These are phyloP conservation scores for Trissolcus basalis DNA, from an alignment of 1,140 invertebrate species.

Conservation along the genomic window DNA sequence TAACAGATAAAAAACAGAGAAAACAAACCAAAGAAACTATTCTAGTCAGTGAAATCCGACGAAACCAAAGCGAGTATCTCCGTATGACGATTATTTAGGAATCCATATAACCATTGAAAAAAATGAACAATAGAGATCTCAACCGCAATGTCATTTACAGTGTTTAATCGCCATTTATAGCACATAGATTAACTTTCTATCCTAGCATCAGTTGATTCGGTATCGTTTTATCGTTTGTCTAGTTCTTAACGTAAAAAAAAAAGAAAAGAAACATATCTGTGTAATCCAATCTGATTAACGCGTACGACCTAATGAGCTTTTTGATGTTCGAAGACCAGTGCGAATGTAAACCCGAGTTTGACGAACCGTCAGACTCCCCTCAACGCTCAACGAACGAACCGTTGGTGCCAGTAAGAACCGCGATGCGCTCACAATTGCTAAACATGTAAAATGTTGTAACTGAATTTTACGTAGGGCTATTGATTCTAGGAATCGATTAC, in stretches of 20 bases:
- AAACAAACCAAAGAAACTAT: background rate
- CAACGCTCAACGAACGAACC: constrained; percentile 5
- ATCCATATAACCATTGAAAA: constrained; percentile 44
- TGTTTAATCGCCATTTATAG: constrained; percentile 50
- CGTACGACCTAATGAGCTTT: constrained; percentile 40
- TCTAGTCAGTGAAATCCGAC: constrained; percentile 41
- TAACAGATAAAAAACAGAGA: too few relatives aligned
- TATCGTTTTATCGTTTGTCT: constrained; percentile 43
- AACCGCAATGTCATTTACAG: constrained; percentile 49
- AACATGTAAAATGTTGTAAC: constrained; percentile 37
- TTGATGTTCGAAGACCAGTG: constrained; percentile 5
- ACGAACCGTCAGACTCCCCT: background rate
- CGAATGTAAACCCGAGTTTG: constrained; percentile 1
- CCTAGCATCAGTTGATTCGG: constrained; percentile 43
- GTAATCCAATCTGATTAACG: constrained; percentile 46
- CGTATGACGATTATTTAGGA: constrained; percentile 54
- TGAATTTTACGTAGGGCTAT: constrained; percentile 36
- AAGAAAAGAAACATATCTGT: constrained; percentile 37
- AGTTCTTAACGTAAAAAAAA: constrained; percentile 42
- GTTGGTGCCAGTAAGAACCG: constrained; percentile 35
- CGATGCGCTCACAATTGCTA: constrained; percentile 42
- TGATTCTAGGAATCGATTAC: constrained; percentile 46
- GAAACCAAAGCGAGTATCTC: constrained; percentile 30
- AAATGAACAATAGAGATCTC: constrained; percentile 54
- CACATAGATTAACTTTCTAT: constrained; percentile 47